A percentile compares a stretch with the other conserved stretches of the same genome.
These are phyloP conservation scores for Zaprionus vittiger DNA, from an alignment of 1,140 invertebrate genomes.

Conservation along the genomic window DNA sequence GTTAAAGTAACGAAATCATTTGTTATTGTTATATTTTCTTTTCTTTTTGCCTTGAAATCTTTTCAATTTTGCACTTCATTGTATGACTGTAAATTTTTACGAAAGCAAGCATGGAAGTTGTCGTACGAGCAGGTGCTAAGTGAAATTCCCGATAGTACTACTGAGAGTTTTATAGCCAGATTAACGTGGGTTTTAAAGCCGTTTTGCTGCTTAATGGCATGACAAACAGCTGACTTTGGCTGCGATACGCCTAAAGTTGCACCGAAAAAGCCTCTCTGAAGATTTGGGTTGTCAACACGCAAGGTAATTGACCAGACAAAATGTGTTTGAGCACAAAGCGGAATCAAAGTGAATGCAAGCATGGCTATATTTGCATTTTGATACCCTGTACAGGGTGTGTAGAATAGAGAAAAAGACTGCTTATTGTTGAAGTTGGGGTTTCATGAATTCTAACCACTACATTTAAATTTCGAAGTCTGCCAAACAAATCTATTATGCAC, in stretches of 20 bases:
- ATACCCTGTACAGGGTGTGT: conserved; percentile 9
- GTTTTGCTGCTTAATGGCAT: conserved; percentile 10
- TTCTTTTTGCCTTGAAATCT: not conserved
- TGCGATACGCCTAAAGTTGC: conserved; percentile 9
- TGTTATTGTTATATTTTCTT: not conserved
- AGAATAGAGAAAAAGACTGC: not conserved
- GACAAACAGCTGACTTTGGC: conserved; percentile 23
- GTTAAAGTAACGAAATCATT: not conserved
- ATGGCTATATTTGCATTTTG: not conserved
- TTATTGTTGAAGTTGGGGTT: too few relatives aligned
- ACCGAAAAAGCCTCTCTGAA: conserved; percentile 22
- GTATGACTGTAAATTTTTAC: conserved; percentile 7
- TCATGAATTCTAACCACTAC: too few relatives aligned
- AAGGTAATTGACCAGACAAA: conserved; percentile 48
- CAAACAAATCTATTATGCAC: not conserved
- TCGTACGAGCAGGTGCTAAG: conserved; percentile 7
- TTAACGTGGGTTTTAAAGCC: conserved; percentile 8
- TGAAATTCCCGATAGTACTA: conserved; percentile 19
- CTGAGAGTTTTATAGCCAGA: conserved; percentile 20
- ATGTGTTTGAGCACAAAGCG: conserved; percentile 26
- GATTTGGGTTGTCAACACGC: conserved; percentile 31
- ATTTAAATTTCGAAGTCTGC: not conserved
- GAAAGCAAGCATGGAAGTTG: conserved; percentile 3
- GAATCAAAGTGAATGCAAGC: conserved; percentile 8
- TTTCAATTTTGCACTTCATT: conserved; percentile 5